Conservation (phyloP, 2,797 vertebrate species). For the Gymnoscopelus braueri region DNA sequence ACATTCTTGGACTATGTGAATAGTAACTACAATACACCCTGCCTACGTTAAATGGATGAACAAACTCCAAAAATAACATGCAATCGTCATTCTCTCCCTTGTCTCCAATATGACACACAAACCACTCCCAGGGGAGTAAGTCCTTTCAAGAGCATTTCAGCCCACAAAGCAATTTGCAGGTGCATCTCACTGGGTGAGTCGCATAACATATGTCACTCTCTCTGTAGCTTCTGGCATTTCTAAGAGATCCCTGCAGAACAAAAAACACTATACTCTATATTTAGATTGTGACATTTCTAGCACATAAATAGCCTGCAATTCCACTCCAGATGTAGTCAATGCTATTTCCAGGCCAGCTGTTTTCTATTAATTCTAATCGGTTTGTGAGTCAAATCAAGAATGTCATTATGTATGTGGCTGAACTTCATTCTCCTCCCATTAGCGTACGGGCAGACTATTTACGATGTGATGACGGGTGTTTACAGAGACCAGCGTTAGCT, state of each 20-base stretch:
- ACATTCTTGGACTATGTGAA: too few species aligned
- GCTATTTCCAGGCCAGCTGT: background rate
- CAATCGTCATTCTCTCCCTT: background rate
- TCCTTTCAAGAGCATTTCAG: slow-evolving; percentile 15
- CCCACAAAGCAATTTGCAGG: slow-evolving; percentile 29
- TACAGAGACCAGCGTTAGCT: background rate
- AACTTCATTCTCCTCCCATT: background rate
- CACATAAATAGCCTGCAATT: background rate
- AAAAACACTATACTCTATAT: background rate
- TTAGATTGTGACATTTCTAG: background rate
- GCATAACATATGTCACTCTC: too few species aligned
- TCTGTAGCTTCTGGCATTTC: too few species aligned
- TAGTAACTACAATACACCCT: too few species aligned
- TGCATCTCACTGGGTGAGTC: slow-evolving; percentile 1
- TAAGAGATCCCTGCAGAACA: background rate
- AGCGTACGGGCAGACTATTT: background rate
- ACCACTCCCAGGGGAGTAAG: background rate
- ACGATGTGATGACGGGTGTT: background rate
- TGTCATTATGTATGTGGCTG: too few species aligned
- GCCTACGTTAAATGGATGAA: too few species aligned
- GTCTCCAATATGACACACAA: background rate
- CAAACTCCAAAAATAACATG: too few species aligned
- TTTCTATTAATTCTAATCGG: background rate
- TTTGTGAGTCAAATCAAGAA: too few species aligned
- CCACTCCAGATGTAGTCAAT: background rate